phyloP scores from a whole-genome alignment of 2,113 vertebrate species.

The Glaucidium brasilianum region DNA sequence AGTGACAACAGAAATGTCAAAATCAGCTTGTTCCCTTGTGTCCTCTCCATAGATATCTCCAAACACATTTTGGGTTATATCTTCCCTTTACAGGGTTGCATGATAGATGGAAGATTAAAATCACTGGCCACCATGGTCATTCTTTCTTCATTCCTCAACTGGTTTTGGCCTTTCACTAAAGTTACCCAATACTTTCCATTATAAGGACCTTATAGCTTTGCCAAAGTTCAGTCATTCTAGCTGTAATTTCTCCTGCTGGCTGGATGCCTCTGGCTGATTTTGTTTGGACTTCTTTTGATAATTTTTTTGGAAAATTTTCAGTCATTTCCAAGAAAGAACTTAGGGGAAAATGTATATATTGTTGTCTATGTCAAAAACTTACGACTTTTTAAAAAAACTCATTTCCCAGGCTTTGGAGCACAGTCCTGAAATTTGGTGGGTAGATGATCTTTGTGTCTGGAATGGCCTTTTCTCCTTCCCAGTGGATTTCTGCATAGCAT shows the following conservation, averaged over 20 bases:
- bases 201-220: neutral
- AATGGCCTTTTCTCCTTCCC: neutral
- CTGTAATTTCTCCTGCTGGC: conserved; percentile 38
- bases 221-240: conserved; percentile 51
- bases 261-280: conserved; percentile 34
- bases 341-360: conserved; percentile 38
- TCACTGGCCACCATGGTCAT: neutral
- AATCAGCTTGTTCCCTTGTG: neutral
- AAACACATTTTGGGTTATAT: neutral
- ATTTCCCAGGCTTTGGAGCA: conserved; percentile 3
- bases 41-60: neutral
- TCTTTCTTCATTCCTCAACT: conserved; percentile 28
- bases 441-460: neutral
- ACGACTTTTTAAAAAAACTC: neutral
- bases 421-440: neutral
- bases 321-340: conserved; percentile 41
- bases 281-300: conserved; percentile 33
- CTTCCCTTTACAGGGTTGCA: neutral
- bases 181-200: conserved; percentile 60
- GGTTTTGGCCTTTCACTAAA: conserved; percentile 27
- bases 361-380: neutral
- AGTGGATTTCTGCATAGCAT: neutral
- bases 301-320: conserved; percentile 11
- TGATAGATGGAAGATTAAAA: neutral
- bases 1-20: neutral